These are phyloP conservation scores for Leptobrachium ailaonicum DNA, from an alignment of 2,113 vertebrate genomes.

Conservation along the genomic window DNA sequence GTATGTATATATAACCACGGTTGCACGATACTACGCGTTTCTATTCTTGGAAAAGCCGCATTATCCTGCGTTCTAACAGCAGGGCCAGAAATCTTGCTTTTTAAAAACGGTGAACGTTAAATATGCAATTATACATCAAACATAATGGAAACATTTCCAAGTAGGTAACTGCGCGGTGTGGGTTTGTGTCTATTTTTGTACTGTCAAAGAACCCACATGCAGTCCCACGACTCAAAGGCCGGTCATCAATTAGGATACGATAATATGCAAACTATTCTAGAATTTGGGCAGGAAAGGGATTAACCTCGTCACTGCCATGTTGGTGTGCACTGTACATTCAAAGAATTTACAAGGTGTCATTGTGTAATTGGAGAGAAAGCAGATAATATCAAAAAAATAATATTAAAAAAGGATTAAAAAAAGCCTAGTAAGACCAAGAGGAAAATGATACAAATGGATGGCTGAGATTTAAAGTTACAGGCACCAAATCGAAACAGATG, in stretches of 20 bases:
- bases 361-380: no score
- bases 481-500: no score
- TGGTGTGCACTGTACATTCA: no score
- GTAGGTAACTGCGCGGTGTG: background rate
- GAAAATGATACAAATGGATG: no score
- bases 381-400: no score
- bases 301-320: no score
- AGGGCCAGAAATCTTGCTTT: constrained; percentile 65
- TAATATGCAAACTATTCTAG: background rate
- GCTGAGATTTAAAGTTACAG: no score
- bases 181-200: background rate
- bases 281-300: no score
- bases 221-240: background rate
- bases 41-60: background rate
- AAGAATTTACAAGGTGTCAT: no score
- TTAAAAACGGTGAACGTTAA: constrained; percentile 57
- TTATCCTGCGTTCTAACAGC: constrained; percentile 11
- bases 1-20: background rate
- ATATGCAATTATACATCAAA: constrained; percentile 21
- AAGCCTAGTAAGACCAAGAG: no score
- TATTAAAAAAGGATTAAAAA: no score
- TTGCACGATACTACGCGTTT: background rate
- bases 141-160: constrained; percentile 3
- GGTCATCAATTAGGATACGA: background rate
- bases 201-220: background rate